A percentile compares a stretch with the other conserved stretches of the same genome.
phyloP scores from a whole-genome alignment of 2,113 vertebrate genomes.

The Anguilla rostrata region DNA sequence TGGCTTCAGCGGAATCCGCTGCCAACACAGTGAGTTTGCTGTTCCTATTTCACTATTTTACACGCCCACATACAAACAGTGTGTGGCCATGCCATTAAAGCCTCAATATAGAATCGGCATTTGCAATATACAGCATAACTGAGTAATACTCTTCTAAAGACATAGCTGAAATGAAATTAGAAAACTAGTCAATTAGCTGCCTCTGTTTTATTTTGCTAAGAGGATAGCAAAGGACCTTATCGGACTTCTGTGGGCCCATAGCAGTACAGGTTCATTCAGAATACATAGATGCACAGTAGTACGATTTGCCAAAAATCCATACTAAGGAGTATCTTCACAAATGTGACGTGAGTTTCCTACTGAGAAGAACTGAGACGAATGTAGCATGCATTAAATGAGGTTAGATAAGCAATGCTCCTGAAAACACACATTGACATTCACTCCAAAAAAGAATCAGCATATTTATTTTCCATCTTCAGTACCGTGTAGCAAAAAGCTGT shows the following conservation, averaged over 20 bases:
- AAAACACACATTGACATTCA: background rate
- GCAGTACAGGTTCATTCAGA: no score
- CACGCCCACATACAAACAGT: background rate
- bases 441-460: background rate
- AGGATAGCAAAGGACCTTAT: no score
- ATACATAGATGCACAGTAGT: no score
- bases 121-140: no score
- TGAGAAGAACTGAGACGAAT: background rate
- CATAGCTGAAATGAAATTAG: no score
- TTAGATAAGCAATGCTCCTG: background rate
- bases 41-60: background rate
- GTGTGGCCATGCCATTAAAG: no score
- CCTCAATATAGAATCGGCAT: no score
- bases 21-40: constrained; percentile 83
- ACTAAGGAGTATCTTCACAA: background rate
- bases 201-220: no score
- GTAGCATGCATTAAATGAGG: background rate
- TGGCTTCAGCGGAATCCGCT: constrained; percentile 83
- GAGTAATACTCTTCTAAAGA: no score
- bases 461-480: background rate
- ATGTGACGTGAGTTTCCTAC: background rate
- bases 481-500: background rate
- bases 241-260: no score
- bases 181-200: no score
- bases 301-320: no score